Evolutionary conservation across 2,888 invertebrate species (phyloP).

Genomic region (Melanophora roralis): DNA sequence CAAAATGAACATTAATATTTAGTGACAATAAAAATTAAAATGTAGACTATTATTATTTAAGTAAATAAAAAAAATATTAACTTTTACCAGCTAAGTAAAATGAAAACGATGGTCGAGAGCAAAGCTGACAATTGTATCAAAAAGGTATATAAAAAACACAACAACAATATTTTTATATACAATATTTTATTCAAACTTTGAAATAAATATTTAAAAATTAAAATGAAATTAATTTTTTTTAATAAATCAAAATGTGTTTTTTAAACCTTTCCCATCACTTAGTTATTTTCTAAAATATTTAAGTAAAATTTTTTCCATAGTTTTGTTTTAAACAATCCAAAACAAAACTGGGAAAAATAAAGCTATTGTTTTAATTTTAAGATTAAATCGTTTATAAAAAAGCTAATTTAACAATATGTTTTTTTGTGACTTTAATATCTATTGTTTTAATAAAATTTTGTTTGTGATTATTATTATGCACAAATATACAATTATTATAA

Average conservation of each 20-base stretch:
- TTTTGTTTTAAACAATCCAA: neutral
- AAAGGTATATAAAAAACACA: too few relatives aligned
- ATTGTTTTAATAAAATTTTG: constrained; percentile 22
- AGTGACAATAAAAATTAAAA: neutral
- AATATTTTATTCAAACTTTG: too few relatives aligned
- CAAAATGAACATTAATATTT: constrained; percentile 51
- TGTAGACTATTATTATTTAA: constrained; percentile 16
- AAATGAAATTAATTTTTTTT: neutral
- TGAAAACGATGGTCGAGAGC: neutral
- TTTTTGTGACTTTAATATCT: neutral
- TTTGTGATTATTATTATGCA: neutral
- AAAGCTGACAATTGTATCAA: neutral
- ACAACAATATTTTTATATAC: too few relatives aligned
- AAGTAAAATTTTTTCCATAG: neutral
- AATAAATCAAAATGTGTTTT: constrained; percentile 34
- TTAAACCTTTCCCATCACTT: constrained; percentile 45
- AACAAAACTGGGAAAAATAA: neutral
- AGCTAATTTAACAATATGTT: neutral
- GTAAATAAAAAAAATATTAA: constrained; percentile 7
- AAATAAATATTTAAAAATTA: too few relatives aligned
- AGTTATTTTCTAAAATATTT: constrained; percentile 1
- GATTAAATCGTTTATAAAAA: neutral
- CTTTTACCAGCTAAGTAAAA: neutral
- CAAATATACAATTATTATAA: neutral
- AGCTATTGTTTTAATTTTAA: constrained; percentile 1